Evolutionary conservation across 2,113 vertebrate species (phyloP).

Genomic region (Semicossyphus pulcher): DNA sequence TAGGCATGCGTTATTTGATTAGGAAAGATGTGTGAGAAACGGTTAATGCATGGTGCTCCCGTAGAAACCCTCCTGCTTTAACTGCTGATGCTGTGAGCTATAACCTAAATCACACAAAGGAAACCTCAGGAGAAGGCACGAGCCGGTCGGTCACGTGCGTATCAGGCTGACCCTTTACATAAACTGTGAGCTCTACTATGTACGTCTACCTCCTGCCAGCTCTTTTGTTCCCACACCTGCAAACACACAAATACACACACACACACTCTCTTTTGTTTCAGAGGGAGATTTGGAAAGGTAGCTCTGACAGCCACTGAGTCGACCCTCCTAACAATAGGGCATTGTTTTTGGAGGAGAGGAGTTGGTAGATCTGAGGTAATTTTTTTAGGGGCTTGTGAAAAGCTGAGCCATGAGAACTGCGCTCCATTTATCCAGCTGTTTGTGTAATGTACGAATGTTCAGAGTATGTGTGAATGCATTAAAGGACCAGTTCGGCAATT

Average conservation of each 20-base stretch:
- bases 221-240: constrained; percentile 72
- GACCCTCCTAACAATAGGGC: constrained; percentile 65
- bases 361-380: background rate
- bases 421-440: constrained; percentile 39
- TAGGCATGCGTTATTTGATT: background rate
- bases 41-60: background rate
- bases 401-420: constrained; percentile 48
- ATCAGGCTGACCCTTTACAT: constrained; percentile 53
- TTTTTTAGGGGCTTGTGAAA: constrained; percentile 24
- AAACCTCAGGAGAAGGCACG: constrained; percentile 28
- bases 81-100: constrained; percentile 36
- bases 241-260: constrained; percentile 21
- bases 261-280: constrained; percentile 54
- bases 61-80: too few relatives aligned
- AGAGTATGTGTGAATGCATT: too few relatives aligned
- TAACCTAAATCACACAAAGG: constrained; percentile 54
- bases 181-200: constrained; percentile 49
- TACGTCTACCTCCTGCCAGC: constrained; percentile 21
- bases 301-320: constrained; percentile 39
- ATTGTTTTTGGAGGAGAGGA: constrained; percentile 66
- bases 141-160: constrained; percentile 10
- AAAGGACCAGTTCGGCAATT: too few relatives aligned
- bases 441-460: constrained; percentile 31
- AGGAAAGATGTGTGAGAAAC: background rate
- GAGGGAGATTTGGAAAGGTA: constrained; percentile 56